Evolutionary conservation across 37 sponge, comb jelly and placozoan genomes (phyloP), one percentile per base, ranked within the genome.

Genomic region (Chondrosia reniformis): DNA sequence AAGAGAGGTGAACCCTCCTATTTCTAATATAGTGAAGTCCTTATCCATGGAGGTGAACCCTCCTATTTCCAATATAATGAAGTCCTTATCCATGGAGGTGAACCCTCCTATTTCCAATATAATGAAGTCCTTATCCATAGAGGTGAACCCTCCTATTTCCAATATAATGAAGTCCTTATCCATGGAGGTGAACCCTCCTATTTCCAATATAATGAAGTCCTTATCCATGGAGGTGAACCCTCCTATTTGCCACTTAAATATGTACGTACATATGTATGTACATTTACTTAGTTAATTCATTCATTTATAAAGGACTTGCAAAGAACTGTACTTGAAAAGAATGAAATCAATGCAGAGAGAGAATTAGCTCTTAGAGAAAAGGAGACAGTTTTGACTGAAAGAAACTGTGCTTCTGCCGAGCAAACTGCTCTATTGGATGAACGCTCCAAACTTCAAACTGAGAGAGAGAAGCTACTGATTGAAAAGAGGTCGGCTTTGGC

Each of bases 401-500:
- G 36, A 6, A 69, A 69, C 43, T 43, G 72, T 69, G 72, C 72
- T 24, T 69, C 72, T 3, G 72, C 72, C 43, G 72, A 69, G 22
- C 55, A 42, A 24, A 84, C 74, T 36, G 43, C 74, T 21, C 45
- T 84, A 1, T 63, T 55, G 55, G 79, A 84, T 28, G 85, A 78
- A 40, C 44, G 59, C 36, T 31, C 63, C 0, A 45, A 79, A 12
- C 62, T 88, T 12, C 62, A 49, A 24, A 3, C 54, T 10, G 79
- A 78, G 45, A 66, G 58, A 54, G 77, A 89, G 82, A 67, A 72
- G 33, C 65, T 89, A 39, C 38, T 61, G 7, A 13, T 15, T 3
- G 89, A 89, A 65, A 80, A 84, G 38, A 67, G 84, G 28, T 45
- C 8, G 10, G 81, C 81, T 25, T n/a, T 81, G 4, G 76, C 54